A percentile compares a stretch with the other conserved stretches of the same genome.
phyloP scores from a whole-genome alignment of 2,888 invertebrate genomes.

The Gryllus longicercus region DNA sequence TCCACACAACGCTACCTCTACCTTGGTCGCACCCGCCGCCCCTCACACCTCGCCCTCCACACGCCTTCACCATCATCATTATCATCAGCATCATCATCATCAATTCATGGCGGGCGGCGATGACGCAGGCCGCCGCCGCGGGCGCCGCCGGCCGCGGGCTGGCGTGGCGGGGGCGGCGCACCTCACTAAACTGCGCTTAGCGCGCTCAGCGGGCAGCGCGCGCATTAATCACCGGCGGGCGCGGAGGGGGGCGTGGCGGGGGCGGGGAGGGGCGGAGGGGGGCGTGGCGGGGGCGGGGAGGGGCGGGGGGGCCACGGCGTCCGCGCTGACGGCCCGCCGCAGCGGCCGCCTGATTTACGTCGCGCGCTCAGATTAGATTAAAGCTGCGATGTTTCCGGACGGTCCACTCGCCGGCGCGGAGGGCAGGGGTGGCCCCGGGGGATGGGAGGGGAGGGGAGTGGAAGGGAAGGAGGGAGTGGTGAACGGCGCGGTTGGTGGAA shows the following conservation, averaged over 20 bases:
- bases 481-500: not conserved
- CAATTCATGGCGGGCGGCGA: too few species aligned
- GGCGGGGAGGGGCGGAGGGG: too few species aligned
- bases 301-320: too few species aligned
- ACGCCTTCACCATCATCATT: too few species aligned
- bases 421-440: not conserved
- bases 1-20: too few species aligned
- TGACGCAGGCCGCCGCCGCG: not conserved
- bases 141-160: not conserved
- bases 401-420: not conserved
- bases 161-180: not conserved
- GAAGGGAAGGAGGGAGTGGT: not conserved
- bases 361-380: slow-evolving; percentile 17
- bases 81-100: too few species aligned
- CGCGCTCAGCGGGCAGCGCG: not conserved
- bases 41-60: too few species aligned
- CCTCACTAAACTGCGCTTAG: slow-evolving; percentile 17
- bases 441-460: too few species aligned
- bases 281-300: too few species aligned
- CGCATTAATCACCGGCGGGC: slow-evolving; percentile 1
- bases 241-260: not conserved
- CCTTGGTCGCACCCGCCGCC: too few species aligned
- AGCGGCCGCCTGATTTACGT: slow-evolving; percentile 1
- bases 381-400: slow-evolving; percentile 4
- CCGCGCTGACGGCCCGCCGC: not conserved